Base-by-base conservation (phyloP, 1,140 invertebrate genomes). In the Leptinotarsa lineolata region DNA sequence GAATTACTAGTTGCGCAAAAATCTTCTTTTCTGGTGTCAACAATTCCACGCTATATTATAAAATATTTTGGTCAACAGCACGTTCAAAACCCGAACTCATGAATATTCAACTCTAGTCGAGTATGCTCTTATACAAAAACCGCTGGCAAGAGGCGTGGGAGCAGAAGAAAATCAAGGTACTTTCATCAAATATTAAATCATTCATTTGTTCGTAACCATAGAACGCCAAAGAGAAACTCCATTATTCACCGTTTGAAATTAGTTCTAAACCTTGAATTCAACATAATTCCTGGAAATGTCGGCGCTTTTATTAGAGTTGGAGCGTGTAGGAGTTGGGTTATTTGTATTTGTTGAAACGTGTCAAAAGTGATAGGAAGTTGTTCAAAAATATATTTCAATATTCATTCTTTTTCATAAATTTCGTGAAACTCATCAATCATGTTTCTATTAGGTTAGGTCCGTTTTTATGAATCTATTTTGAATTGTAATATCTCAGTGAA, bases 171-270 rank as follows among this genome's bases (percentile, higher is more conserved):
- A 66, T 66, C 64, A 39, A 30, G 64, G 39, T 1, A 66, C 22
- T 15, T 66, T 66, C 64, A 66, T 66, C 4, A 66, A 66, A 66
- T 66, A 66, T 66, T 66, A 24, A 66, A 18, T 18, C n/a, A 66
- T 66, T 66, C 64, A 66, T 66, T 66, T 66, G 64, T 66, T 66
- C 64, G 64, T 66, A 30, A 66, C 64, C 64, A 66, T 46, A 44
- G 48, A 16, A 54, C 6, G 48, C 15, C 15, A 54, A 15, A 66
- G 64, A 66, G 64, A 44, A 39, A 18, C 39, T 66, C 64, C 39
- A 66, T 66, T 66, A 66, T 66, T 66, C 39, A 66, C 61, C n/a
- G 22, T 66, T n/a, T 24, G 30, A 66, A 66, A 66, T 66, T 66
- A 66, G 64, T 46, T 66, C 64, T 24, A 44, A 66, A 66, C 22